Percentiles rank a stretch among this genome's conserved stretches.
phyloP scores from a whole-genome alignment of 2,113 vertebrate genomes.

The Petaurus breviceps region DNA sequence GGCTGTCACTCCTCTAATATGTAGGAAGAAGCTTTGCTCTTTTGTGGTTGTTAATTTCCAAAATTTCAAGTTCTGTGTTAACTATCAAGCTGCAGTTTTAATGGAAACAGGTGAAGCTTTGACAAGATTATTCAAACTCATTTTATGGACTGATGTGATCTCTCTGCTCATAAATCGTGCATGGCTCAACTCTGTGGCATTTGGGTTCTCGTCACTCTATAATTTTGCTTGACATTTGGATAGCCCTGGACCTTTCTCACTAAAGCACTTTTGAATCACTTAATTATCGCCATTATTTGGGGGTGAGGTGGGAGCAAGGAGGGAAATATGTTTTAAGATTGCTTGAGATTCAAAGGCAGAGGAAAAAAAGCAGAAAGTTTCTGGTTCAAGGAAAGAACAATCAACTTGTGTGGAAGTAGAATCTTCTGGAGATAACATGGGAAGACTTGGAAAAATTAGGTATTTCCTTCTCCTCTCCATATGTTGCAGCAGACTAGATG shows the following conservation, averaged over 20 bases:
- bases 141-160: constrained; percentile 63
- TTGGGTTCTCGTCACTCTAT: constrained; percentile 65
- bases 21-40: constrained; percentile 6
- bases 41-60: constrained; percentile 47
- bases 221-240: constrained; percentile 77
- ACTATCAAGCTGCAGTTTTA: constrained; percentile 54
- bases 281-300: constrained; percentile 75
- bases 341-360: constrained; percentile 64
- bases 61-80: constrained; percentile 11
- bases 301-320: constrained; percentile 42
- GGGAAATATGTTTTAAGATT: constrained; percentile 65
- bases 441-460: background rate
- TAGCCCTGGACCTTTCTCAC: constrained; percentile 58
- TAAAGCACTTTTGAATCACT: constrained; percentile 68
- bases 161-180: constrained; percentile 69
- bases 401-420: constrained; percentile 20
- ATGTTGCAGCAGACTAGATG: background rate
- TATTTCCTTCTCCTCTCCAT: background rate
- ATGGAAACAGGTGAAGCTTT: constrained; percentile 65
- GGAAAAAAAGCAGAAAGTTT: constrained; percentile 48
- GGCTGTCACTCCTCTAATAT: background rate
- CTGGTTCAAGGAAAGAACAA: constrained; percentile 55
- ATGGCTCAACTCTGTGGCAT: constrained; percentile 68
- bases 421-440: background rate
- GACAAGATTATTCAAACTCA: constrained; percentile 59